Conservation (phyloP, 2,797 vertebrate species). For the Siniperca undulata region DNA sequence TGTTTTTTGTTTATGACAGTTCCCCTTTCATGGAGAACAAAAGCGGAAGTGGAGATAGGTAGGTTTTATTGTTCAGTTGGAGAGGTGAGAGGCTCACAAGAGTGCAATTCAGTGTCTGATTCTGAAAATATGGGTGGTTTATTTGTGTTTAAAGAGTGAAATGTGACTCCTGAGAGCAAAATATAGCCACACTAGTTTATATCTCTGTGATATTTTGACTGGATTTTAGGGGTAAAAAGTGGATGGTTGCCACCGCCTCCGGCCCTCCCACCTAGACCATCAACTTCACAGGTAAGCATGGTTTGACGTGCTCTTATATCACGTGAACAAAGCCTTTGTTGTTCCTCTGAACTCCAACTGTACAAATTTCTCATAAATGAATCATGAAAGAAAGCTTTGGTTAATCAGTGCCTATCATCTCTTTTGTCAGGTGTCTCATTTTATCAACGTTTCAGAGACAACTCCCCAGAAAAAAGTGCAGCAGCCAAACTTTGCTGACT, state of each 20-base stretch:
- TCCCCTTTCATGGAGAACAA: constrained; percentile 43
- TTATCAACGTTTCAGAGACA: constrained; percentile 68
- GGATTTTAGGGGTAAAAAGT: constrained; percentile 84
- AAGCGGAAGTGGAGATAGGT: constrained; percentile 49
- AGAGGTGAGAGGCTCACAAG: constrained; percentile 25
- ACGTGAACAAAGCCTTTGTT: constrained; percentile 7
- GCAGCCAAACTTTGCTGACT: constrained; percentile 83
- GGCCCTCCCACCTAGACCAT: constrained; percentile 93
- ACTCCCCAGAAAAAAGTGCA: constrained; percentile 70
- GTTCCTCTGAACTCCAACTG: not conserved
- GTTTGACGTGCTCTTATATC: not conserved
- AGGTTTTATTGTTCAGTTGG: constrained; percentile 23
- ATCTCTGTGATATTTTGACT: constrained; percentile 2
- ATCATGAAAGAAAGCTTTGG: not conserved
- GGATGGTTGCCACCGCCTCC: constrained; percentile 91
- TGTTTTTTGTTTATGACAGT: constrained; percentile 29
- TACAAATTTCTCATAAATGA: not conserved
- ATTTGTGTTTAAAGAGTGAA: constrained; percentile 24
- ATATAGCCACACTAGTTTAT: not conserved
- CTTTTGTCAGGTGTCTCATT: constrained; percentile 77
- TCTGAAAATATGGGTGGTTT: not conserved
- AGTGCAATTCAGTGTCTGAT: not conserved
- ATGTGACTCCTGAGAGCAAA: constrained; percentile 5
- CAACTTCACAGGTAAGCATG: constrained; percentile 88
- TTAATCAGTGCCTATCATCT: not conserved